Evolutionary conservation across 2,113 vertebrate species (phyloP), one percentile per base, ranked within the genome.

Genomic region (Fulmarus glacialis): DNA sequence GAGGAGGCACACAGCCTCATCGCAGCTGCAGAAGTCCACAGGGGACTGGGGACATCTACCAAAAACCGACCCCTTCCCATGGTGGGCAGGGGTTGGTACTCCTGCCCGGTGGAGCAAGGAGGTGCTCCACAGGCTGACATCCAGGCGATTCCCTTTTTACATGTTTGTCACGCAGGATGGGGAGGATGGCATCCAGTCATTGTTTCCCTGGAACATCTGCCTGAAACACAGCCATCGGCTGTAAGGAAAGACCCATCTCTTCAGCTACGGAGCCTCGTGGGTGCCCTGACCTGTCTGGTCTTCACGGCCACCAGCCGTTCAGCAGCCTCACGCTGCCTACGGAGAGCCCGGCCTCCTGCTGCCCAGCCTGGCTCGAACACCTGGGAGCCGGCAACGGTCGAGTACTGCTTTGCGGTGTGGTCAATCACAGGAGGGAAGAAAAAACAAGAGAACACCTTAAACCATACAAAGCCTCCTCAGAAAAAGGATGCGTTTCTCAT

Each of bases 261-360:
- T 19, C 34, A 58, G 29, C 62, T 56, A 3, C 0, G 3, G 56
- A 70, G 38, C 27, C 43, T 58, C 7, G 0, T 9, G 19, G 20
- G 27, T 89, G 23, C 29, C 70, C 38, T 36, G 24, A 52, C 20
- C 48, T 27, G 8, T 30, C 55, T 12, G 36, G 36, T 45, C 40
- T 60, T 55, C 22, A 5, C 16, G 50, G 70, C 24, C 40, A 47
- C 19, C 32, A 6, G 40, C 34, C 3, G 0, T 34, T 60, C 53
- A 34, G 26, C 67, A 64, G 58, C 32, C 47, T 67, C 58, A 40
- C 1, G 4, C 22, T 73, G 40, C 43, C 27, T 12, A 30, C 1
- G 2, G 40, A 24, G 7, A 30, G 36, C 20, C 58, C 2, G 4
- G 36, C 42, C 23, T 70, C 17, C 29, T n/a, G 24, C 36, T 9